phyloP scores from a whole-genome alignment of 2,888 invertebrate species.

The Prenolepis imparis region DNA sequence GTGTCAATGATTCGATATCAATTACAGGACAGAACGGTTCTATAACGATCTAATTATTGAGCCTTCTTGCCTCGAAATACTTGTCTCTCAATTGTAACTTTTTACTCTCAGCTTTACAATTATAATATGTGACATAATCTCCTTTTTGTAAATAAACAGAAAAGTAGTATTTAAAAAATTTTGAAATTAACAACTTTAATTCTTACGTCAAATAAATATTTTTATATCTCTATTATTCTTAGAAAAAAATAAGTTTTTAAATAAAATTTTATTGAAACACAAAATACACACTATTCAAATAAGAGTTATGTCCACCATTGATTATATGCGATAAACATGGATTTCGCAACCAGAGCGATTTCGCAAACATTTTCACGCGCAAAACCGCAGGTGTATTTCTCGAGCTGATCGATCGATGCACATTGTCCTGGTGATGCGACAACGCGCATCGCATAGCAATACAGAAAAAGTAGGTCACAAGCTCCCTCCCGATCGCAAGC shows the following conservation, averaged over 20 bases:
- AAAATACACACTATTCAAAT: neutral
- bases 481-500: constrained; percentile 49
- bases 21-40: neutral
- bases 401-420: constrained; percentile 65
- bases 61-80: neutral
- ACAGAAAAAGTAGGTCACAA: constrained; percentile 64
- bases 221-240: neutral
- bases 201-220: neutral
- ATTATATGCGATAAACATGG: neutral
- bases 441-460: constrained; percentile 57
- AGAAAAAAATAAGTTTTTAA: neutral
- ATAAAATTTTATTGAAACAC: neutral
- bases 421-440: constrained; percentile 61
- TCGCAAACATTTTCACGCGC: constrained; percentile 54
- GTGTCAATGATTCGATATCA: neutral
- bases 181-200: neutral
- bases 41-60: neutral
- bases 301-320: neutral
- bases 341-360: constrained; percentile 56
- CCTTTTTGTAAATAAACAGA: neutral
- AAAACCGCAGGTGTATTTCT: constrained; percentile 62
- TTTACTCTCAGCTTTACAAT: neutral
- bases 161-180: neutral
- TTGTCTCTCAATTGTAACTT: neutral
- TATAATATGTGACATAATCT: neutral